Evolutionary conservation across 2,888 invertebrate genomes (phyloP).

Genomic region (Nycteola revayana): DNA sequence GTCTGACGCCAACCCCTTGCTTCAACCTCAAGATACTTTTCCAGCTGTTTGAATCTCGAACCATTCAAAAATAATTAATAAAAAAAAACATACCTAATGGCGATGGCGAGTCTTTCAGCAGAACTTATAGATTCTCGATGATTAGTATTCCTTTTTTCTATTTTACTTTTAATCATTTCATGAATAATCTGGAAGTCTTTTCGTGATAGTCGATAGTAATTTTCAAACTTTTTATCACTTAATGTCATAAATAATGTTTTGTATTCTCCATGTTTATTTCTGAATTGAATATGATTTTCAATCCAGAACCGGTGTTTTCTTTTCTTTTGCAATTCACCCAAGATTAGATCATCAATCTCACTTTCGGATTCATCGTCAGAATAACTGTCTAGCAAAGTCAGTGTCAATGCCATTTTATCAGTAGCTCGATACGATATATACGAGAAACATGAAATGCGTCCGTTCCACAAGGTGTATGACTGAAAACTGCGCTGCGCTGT

Average conservation of each 20-base stretch:
- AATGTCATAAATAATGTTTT: slow-evolving; percentile 8
- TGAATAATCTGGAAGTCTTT: slow-evolving; percentile 17
- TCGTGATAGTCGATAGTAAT: slow-evolving; percentile 18
- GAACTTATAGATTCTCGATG: slow-evolving; percentile 17
- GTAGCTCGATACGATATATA: slow-evolving; percentile 14
- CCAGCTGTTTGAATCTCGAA: slow-evolving; percentile 14
- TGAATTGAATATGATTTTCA: slow-evolving; percentile 17
- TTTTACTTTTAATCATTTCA: slow-evolving; percentile 18
- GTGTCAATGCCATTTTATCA: slow-evolving; percentile 11
- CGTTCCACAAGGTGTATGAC: slow-evolving; percentile 9
- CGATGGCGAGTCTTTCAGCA: slow-evolving; percentile 17
- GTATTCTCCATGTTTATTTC: slow-evolving; percentile 13
- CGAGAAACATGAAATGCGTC: slow-evolving; percentile 12
- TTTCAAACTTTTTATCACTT: slow-evolving; percentile 11
- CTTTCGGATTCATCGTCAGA: slow-evolving; percentile 15
- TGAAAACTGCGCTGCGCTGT: slow-evolving; percentile 2
- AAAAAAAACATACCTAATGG: slow-evolving; percentile 14
- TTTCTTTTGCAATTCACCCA: slow-evolving; percentile 11
- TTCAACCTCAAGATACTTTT: slow-evolving; percentile 13
- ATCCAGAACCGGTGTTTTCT: slow-evolving; percentile 14
- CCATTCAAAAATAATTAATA: slow-evolving; percentile 10
- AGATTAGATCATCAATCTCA: slow-evolving; percentile 12
- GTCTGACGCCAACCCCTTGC: slow-evolving; percentile 10
- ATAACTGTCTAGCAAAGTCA: slow-evolving; percentile 15
- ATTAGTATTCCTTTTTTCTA: slow-evolving; percentile 15